Evolutionary conservation across 1,140 invertebrate genomes (phyloP), one percentile per base, ranked within the genome.

Genomic region (Psix sp.): DNA sequence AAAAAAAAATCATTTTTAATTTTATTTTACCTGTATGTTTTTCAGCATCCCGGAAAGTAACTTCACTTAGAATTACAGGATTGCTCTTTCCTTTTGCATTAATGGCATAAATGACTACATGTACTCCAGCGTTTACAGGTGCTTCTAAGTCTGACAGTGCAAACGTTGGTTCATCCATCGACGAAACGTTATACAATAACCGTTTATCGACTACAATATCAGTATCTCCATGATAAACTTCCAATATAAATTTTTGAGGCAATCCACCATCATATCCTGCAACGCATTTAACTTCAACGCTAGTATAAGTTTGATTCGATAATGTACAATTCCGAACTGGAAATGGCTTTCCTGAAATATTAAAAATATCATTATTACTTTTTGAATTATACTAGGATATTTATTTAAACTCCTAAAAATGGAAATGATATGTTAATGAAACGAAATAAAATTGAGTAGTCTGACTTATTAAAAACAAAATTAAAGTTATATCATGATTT

Each of bases 221-320:
- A 84, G 90, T 57, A 85, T 89, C 46, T 84, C 88, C 66, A 89
- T 89, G 84, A 86, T 92, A 94, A 5, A 95, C 89, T 82, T 95
- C 93, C n/a, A 95, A 88, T 14, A 94, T 84, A 82, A 95, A 95
- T 66, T 88, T 88, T 85, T 95, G 94, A 16, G 93, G 91, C 45
- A 95, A 89, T 36, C 94, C 94, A n/a, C 94, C 94, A 82, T 95
- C 94, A 83, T 94, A 94, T 17, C 93, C 93, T 5, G 93, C 85
- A 57, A 91, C 88, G 81, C 94, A 96, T 40, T 84, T 88, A 13
- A 96, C 91, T 76, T 93, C 92, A 13, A 94, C 92, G 6, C 91
- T 92, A 43, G 89, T 92, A 68, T 90, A 90, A 3, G 93, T 94
- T 79, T 93, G 90, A 45, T 71, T 94, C 57, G 90, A 90, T 49